Percentiles rank a stretch among this genome's conserved stretches.
phyloP scores from a whole-genome alignment of 2,113 vertebrate genomes.

The Cathartes aura region DNA sequence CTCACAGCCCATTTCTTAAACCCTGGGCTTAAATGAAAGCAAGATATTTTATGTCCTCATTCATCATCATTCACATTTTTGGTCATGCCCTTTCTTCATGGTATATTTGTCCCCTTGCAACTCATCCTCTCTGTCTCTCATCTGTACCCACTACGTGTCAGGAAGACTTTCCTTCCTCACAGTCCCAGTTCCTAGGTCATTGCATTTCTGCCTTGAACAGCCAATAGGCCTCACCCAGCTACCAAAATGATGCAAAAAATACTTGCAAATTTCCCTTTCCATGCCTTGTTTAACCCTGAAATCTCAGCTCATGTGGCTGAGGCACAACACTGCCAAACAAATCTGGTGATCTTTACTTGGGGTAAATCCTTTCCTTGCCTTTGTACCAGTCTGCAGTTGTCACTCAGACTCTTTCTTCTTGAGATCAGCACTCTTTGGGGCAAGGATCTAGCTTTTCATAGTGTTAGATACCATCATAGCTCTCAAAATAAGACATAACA shows the following conservation, averaged over 20 bases:
- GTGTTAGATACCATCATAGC: neutral
- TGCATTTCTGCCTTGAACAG: neutral
- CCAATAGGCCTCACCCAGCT: neutral
- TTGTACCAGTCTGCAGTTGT: neutral
- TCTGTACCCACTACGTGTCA: neutral
- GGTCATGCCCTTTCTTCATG: neutral
- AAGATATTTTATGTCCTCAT: neutral
- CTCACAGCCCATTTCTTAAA: neutral
- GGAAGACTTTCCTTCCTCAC: neutral
- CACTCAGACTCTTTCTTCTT: neutral
- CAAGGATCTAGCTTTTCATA: neutral
- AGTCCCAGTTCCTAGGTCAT: neutral
- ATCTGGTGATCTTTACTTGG: neutral
- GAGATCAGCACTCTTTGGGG: neutral
- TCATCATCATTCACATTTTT: neutral
- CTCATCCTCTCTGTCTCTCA: neutral
- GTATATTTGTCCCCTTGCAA: neutral
- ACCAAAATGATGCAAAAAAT: neutral
- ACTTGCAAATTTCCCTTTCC: neutral
- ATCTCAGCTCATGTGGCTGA: neutral
- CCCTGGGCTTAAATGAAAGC: neutral
- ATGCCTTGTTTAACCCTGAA: neutral
- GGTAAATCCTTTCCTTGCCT: neutral
- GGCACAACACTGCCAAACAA: neutral
- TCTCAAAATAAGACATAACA: neutral